Base-by-base conservation (phyloP, 2,888 invertebrate species). In the Harpagoxenus sublaevis region DNA sequence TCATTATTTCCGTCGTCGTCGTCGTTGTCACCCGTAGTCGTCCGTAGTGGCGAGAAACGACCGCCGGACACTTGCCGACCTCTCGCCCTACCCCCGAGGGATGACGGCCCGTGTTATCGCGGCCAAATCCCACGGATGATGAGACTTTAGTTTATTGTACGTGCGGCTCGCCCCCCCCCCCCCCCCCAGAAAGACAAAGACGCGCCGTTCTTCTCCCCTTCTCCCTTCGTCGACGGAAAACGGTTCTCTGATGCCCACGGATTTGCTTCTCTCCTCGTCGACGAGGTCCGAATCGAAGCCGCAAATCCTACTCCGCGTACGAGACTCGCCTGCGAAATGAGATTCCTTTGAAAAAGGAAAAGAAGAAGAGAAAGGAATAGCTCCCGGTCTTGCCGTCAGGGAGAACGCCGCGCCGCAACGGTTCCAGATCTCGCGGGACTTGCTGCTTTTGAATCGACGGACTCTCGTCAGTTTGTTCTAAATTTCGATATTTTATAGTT, bases 131-230 rank as follows among this genome's bases (percentile, higher is more conserved):
- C 93, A 92, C 92, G 93, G 94, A 95, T 95, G 95, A 95, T 94
- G 95, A 94, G 94, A 94, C 94, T 94, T 95, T 94, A 93, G 93
- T 94, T 95, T 95, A 95, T 95, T 93, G 94, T 94, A 94, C 93
- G 94, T 94, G 94, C 88, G 89, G 81, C 84, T 77, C 60, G 35
- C 31, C 4, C 65, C 82, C 18, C 77, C 84, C 74, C 60, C 31
- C 31, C 4, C 65, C 82, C 18, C 77, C 45, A 35, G 55, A 63
- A 84, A 83, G 84, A 89, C 90, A 89, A 89, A 89, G 91, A 87
- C 86, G 66, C 84, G 85, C 35, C 85, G 78, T 86, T 74, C 35
- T 12, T 18, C 42, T 6, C 55, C 9, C 55, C 9, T 4, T 5
- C 12, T 9, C n/a, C 31, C 31, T 31, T 35, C 15, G 6, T 23